phyloP scores from a whole-genome alignment of 1,140 invertebrate species.

The Macrocentrus cingulum region DNA sequence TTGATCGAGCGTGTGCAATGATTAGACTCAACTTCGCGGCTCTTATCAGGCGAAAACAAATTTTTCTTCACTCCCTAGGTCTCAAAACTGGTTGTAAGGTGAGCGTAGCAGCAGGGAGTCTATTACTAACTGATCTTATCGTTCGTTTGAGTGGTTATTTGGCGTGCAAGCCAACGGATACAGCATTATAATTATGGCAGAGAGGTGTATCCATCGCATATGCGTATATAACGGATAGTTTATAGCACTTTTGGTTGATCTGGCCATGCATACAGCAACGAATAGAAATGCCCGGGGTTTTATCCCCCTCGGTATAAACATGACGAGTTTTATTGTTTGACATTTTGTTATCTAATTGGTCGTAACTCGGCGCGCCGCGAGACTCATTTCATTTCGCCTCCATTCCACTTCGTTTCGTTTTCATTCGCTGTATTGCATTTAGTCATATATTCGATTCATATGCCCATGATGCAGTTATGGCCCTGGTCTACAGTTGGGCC shows the following conservation, averaged over 20 bases:
- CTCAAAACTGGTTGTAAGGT: no score
- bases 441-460: constrained; percentile 18
- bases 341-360: constrained; percentile 55
- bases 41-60: neutral
- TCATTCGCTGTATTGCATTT: constrained; percentile 10
- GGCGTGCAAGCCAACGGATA: no score
- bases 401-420: constrained; percentile 35
- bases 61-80: neutral
- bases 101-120: no score
- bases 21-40: constrained; percentile 6
- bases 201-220: constrained; percentile 32
- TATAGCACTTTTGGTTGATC: constrained; percentile 31
- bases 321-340: constrained; percentile 53
- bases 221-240: constrained; percentile 42
- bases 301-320: constrained; percentile 50
- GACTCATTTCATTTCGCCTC: constrained; percentile 32
- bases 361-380: constrained; percentile 44
- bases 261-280: constrained; percentile 24
- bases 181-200: no score
- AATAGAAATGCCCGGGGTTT: constrained; percentile 38
- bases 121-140: no score
- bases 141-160: no score
- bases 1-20: neutral
- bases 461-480: constrained; percentile 5
- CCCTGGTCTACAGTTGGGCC: neutral